Conservation (phyloP, 2,113 vertebrate genomes). For the Nyctibius bracteatus region DNA sequence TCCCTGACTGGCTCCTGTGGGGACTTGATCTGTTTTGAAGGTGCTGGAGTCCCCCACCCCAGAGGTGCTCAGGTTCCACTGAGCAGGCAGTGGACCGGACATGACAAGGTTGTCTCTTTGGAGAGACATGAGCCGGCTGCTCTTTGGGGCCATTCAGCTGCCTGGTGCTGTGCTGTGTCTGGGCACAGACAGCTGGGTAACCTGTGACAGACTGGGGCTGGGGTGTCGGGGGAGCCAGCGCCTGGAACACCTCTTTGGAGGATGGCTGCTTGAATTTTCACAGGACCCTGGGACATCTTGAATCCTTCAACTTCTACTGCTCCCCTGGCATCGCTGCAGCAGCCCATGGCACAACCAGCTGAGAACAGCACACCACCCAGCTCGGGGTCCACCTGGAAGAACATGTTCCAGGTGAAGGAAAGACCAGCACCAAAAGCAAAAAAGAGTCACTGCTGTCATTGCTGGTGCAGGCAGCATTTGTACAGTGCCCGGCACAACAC, state of each 20-base stretch:
- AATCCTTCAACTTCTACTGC: background rate
- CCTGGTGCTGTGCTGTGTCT: background rate
- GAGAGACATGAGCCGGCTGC: background rate
- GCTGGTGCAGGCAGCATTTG: background rate
- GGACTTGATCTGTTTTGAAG: background rate
- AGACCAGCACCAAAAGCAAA: background rate
- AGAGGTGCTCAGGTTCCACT: background rate
- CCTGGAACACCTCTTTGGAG: background rate
- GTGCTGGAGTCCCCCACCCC: background rate
- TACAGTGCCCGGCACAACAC: background rate
- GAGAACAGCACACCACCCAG: background rate
- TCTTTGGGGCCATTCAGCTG: background rate
- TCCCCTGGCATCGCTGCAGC: background rate
- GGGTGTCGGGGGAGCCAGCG: rapidly evolving
- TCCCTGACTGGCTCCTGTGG: rapidly evolving
- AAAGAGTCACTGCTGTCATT: no score
- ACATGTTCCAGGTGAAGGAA: background rate
- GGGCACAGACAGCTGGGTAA: background rate
- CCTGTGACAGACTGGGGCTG: background rate
- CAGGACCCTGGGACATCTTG: background rate
- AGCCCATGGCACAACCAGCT: background rate
- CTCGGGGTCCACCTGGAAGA: background rate
- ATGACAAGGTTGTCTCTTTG: background rate
- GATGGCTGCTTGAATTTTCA: background rate
- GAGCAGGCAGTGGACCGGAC: background rate